These are phyloP conservation scores for Antennarius striatus DNA, from an alignment of 2,113 vertebrate species.

Conservation along the genomic window DNA sequence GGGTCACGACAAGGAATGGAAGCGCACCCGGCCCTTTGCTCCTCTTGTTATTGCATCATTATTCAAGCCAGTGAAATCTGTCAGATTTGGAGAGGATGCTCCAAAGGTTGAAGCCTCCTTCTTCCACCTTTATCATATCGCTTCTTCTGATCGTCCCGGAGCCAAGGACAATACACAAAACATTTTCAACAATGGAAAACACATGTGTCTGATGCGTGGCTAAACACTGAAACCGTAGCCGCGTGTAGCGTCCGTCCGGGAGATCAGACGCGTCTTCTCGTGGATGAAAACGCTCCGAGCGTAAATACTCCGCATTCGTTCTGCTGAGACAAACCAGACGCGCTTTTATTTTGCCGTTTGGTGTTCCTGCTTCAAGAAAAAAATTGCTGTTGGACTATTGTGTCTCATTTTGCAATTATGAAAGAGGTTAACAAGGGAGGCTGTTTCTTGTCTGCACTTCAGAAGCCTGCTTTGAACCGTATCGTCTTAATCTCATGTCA, in stretches of 20 bases:
- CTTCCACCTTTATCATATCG: constrained; percentile 71
- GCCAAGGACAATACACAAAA: constrained; percentile 73
- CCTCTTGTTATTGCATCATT: constrained; percentile 55
- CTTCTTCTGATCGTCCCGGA: constrained; percentile 50
- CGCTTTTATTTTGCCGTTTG: constrained; percentile 24
- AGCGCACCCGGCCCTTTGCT: constrained; percentile 14
- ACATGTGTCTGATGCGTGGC: constrained; percentile 66
- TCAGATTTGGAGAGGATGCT: constrained; percentile 47
- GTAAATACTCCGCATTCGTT: constrained; percentile 40
- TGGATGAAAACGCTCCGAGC: constrained; percentile 48
- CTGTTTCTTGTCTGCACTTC: constrained; percentile 55
- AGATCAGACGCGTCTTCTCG: constrained; percentile 62
- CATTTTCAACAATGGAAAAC: constrained; percentile 68
- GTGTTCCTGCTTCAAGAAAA: constrained; percentile 31
- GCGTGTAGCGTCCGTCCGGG: constrained; percentile 29
- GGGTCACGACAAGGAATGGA: constrained; percentile 50
- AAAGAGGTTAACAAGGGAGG: constrained; percentile 51
- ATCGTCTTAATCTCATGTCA: constrained; percentile 9
- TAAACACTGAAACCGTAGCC: constrained; percentile 67
- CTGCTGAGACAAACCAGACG: constrained; percentile 65
- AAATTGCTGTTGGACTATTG: constrained; percentile 43
- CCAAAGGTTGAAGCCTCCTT: constrained; percentile 48
- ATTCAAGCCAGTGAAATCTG: constrained; percentile 55
- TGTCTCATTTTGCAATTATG: constrained; percentile 56
- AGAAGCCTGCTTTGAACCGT: constrained; percentile 29